These are phyloP conservation scores for Sinocyclocheilus rhinocerous DNA, from an alignment of 2,113 vertebrate genomes.

Conservation along the genomic window DNA sequence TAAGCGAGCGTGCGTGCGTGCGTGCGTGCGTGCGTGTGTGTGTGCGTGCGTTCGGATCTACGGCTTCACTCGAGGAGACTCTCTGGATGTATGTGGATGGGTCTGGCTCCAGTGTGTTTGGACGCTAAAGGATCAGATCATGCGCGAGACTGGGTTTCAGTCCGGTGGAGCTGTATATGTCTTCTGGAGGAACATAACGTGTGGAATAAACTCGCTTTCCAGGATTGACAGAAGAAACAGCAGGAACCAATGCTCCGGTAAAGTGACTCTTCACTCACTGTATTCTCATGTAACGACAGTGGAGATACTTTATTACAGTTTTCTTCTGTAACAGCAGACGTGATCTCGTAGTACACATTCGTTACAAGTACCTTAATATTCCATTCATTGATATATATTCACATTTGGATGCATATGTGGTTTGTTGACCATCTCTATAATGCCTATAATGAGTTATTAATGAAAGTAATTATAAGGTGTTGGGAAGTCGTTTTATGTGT, in stretches of 20 bases:
- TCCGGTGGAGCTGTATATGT: neutral
- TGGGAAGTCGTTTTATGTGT: neutral
- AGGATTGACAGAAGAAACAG: neutral
- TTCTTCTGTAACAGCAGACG: no score
- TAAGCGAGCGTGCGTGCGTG: neutral
- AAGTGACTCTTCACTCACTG: no score
- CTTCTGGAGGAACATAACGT: neutral
- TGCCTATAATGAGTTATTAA: neutral
- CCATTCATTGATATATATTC: neutral
- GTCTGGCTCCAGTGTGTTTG: neutral
- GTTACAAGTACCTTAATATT: neutral
- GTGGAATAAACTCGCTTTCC: neutral
- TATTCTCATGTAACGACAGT: neutral
- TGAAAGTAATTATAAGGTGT: neutral
- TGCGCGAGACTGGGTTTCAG: neutral
- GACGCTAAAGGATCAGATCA: neutral
- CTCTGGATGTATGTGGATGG: neutral
- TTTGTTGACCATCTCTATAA: neutral
- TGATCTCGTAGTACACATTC: no score
- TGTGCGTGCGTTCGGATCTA: neutral
- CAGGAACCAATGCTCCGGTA: neutral
- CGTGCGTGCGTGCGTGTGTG: neutral
- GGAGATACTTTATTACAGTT: neutral
- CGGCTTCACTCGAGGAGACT: neutral
- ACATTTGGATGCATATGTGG: no score